These are phyloP conservation scores for Sanderia malayensis DNA, from an alignment of 30 jellyfish, hydroid and myxozoan species.

Conservation along the genomic window DNA sequence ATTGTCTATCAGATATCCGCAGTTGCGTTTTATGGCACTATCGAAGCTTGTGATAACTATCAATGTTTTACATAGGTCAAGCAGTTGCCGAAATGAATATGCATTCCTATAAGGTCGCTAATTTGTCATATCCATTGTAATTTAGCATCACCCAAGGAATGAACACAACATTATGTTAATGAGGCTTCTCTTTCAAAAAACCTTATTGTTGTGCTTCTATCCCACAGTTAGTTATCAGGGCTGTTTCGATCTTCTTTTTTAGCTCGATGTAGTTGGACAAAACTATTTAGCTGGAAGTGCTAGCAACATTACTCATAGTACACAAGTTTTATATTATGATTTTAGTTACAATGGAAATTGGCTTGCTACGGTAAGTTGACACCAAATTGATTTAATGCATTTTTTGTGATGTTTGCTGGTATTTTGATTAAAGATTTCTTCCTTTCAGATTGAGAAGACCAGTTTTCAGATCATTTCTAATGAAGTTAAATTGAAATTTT, in stretches of 20 bases:
- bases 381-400: too few relatives aligned
- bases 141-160: slow-evolving; percentile 33
- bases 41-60: slow-evolving; percentile 27
- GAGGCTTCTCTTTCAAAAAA: background rate
- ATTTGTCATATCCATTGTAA: background rate
- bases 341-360: slow-evolving; percentile 67
- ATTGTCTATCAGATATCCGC: too few relatives aligned
- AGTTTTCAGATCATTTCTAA: slow-evolving; percentile 50
- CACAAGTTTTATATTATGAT: slow-evolving; percentile 58
- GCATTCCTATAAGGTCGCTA: slow-evolving; percentile 26
- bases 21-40: slow-evolving; percentile 14
- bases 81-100: slow-evolving; percentile 13
- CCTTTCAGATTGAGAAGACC: slow-evolving; percentile 61
- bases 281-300: slow-evolving; percentile 55
- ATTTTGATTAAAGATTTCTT: too few relatives aligned
- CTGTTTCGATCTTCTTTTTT: too few relatives aligned
- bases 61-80: slow-evolving; percentile 13
- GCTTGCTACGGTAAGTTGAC: slow-evolving; percentile 91
- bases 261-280: slow-evolving; percentile 85
- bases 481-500: slow-evolving; percentile 69
- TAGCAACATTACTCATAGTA: slow-evolving; percentile 22
- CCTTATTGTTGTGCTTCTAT: too few relatives aligned
- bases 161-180: too few relatives aligned
- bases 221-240: too few relatives aligned
- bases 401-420: too few relatives aligned